These are phyloP conservation scores for Mesoclemmys tuberculata DNA, from an alignment of 2,113 vertebrate species.

Conservation along the genomic window DNA sequence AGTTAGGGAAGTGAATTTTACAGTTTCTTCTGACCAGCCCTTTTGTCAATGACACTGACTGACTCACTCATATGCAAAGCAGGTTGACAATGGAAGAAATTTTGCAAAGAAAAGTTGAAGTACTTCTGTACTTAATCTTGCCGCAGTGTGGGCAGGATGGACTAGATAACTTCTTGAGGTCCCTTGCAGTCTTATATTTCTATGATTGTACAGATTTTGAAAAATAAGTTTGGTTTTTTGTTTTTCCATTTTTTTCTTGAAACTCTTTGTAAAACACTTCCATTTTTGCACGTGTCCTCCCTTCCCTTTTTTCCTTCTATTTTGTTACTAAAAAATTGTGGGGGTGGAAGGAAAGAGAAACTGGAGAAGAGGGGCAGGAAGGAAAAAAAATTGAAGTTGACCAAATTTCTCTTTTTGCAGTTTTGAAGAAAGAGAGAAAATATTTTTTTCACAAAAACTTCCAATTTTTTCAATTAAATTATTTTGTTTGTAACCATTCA, in stretches of 20 bases:
- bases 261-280: not conserved
- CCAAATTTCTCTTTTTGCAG: not conserved
- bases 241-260: not conserved
- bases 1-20: not conserved
- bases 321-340: not conserved
- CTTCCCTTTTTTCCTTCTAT: not conserved
- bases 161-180: too few species aligned
- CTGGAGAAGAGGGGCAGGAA: not conserved
- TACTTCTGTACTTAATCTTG: too few species aligned
- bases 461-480: not conserved
- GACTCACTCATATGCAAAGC: not conserved
- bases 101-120: not conserved
- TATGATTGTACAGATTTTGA: slow-evolving; percentile 4
- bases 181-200: not conserved
- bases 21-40: not conserved
- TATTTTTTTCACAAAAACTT: not conserved
- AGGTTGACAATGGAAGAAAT: not conserved
- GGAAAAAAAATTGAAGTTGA: not conserved
- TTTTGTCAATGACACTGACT: not conserved
- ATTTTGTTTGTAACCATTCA: not conserved
- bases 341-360: not conserved
- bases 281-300: not conserved
- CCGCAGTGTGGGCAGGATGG: too few species aligned
- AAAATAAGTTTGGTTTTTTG: slow-evolving; percentile 9
- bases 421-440: not conserved